Evolutionary conservation across 2,888 invertebrate species (phyloP).

Genomic region (Drosophila merina): DNA sequence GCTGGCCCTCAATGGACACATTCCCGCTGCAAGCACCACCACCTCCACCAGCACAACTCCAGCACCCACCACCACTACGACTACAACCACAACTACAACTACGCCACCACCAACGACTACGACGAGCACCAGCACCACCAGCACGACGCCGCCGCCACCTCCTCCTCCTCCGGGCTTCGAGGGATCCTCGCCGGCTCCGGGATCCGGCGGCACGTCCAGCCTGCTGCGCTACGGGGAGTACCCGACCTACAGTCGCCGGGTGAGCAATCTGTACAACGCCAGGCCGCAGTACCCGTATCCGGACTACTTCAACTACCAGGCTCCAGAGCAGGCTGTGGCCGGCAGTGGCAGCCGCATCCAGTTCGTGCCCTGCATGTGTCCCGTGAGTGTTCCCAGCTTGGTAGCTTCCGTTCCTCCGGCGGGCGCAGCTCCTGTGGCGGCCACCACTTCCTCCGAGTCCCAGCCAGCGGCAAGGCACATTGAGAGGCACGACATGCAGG

Average conservation of each 20-base stretch:
- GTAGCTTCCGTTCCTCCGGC: slow-evolving; percentile 8
- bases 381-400: slow-evolving; percentile 72
- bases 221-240: slow-evolving; percentile 57
- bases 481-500: slow-evolving; percentile 31
- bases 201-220: slow-evolving; percentile 20
- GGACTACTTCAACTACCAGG: slow-evolving; percentile 77
- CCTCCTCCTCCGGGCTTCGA: slow-evolving; percentile 11
- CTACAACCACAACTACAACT: slow-evolving; percentile 43
- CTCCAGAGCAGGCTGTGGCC: slow-evolving; percentile 30
- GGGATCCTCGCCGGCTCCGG: slow-evolving; percentile 22
- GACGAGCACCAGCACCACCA: slow-evolving; percentile 25
- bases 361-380: slow-evolving; percentile 83
- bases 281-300: slow-evolving; percentile 82
- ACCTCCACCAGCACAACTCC: slow-evolving; percentile 39
- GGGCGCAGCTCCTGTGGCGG: slow-evolving; percentile 2
- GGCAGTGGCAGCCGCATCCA: slow-evolving; percentile 60
- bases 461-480: slow-evolving; percentile 30
- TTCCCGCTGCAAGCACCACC: slow-evolving; percentile 17
- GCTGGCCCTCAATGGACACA: not conserved
- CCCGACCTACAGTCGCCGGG: slow-evolving; percentile 79
- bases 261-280: slow-evolving; percentile 71
- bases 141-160: slow-evolving; percentile 40
- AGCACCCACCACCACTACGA: slow-evolving; percentile 53
- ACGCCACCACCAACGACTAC: slow-evolving; percentile 39
- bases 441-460: not conserved